Conservation (phyloP, 2,797 vertebrate species). For the Masticophis lateralis region DNA sequence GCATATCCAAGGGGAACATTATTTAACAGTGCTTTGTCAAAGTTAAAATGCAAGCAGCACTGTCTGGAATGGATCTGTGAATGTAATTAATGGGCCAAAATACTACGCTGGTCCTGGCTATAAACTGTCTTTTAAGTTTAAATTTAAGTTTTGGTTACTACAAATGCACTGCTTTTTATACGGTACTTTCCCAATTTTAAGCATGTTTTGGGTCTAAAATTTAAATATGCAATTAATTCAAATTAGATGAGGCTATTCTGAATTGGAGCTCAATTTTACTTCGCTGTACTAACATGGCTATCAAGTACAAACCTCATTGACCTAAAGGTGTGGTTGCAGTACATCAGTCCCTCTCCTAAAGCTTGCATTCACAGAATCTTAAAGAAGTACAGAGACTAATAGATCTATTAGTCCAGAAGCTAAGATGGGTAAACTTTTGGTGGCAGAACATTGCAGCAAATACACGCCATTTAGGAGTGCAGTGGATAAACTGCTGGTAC, state of each 20-base stretch:
- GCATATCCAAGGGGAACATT: background rate
- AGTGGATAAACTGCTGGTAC: background rate
- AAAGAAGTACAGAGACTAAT: background rate
- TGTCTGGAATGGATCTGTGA: background rate
- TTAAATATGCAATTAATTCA: background rate
- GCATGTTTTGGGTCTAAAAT: background rate
- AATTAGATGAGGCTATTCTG: background rate
- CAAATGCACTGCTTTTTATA: background rate
- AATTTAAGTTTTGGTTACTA: background rate
- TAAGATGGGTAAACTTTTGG: background rate
- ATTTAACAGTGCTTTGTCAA: background rate
- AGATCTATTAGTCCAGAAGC: background rate
- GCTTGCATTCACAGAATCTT: background rate
- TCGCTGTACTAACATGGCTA: background rate
- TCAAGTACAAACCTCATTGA: background rate
- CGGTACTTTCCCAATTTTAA: background rate
- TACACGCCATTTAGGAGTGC: background rate
- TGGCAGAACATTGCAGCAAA: background rate
- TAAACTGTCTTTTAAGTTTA: background rate
- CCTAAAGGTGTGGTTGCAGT: background rate
- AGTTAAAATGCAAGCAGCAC: background rate
- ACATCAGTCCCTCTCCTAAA: background rate
- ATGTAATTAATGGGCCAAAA: conserved; percentile 1
- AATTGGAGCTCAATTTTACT: background rate
- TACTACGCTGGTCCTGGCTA: conserved; percentile 11